Percentiles rank a stretch among this genome's conserved stretches.
These are phyloP conservation scores for Lobophora halterata DNA, from an alignment of 2,888 invertebrate species.

Conservation along the genomic window DNA sequence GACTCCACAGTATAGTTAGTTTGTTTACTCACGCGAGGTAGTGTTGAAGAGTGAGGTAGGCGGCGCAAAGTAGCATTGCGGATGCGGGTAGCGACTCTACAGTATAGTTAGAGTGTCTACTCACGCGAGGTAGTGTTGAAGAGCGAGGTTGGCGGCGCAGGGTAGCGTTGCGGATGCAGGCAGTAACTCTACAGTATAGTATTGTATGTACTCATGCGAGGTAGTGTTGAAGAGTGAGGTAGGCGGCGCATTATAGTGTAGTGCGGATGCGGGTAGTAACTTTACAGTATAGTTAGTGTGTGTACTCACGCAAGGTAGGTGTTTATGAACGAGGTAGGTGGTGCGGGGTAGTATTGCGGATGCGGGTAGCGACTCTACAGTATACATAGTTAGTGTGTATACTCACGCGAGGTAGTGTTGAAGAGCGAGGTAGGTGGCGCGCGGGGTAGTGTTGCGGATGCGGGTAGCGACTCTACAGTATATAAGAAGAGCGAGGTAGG, in stretches of 20 bases:
- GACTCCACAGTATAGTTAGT: too few species aligned
- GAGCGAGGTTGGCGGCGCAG: constrained; percentile 82
- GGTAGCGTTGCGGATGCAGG: constrained; percentile 83
- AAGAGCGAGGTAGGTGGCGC: constrained; percentile 84
- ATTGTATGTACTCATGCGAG: too few species aligned
- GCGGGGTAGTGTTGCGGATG: constrained; percentile 78
- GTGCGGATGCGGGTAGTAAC: too few species aligned
- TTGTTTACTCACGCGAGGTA: constrained; percentile 86
- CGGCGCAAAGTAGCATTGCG: constrained; percentile 82
- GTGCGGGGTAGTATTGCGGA: too few species aligned
- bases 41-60: constrained; percentile 86
- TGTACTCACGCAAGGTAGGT: too few species aligned
- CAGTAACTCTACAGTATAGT: too few species aligned
- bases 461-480: too few species aligned
- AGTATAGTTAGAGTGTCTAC: constrained; percentile 66
- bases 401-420: constrained; percentile 72
- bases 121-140: constrained; percentile 90
- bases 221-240: too few species aligned
- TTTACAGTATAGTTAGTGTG: too few species aligned
- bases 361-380: neutral
- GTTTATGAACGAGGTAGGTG: too few species aligned
- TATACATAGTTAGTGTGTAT: too few species aligned
- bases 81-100: constrained; percentile 81
- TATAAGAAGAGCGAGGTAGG: constrained; percentile 16
- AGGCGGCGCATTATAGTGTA: too few species aligned